phyloP scores from a whole-genome alignment of 2,113 vertebrate genomes.

The Urocynchramus pylzowi region DNA sequence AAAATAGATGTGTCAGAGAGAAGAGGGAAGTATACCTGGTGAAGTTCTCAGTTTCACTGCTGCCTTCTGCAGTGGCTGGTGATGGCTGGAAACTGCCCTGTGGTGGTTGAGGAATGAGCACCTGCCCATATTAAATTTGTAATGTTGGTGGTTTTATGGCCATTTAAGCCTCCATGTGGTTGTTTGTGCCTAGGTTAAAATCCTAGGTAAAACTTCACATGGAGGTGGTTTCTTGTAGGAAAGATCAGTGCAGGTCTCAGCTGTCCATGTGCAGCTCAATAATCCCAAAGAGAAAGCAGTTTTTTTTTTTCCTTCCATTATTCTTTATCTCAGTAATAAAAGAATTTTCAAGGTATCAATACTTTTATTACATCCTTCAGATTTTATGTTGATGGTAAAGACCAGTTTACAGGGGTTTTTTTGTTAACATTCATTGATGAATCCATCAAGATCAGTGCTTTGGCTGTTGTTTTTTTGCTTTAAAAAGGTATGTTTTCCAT shows the following conservation, averaged over 20 bases:
- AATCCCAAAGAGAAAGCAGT: neutral
- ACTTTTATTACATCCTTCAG: neutral
- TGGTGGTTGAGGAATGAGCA: neutral
- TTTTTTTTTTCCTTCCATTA: fast-evolving
- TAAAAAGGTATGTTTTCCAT: slow-evolving; percentile 47
- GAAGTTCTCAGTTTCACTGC: neutral
- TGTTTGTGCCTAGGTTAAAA: neutral
- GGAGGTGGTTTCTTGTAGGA: neutral
- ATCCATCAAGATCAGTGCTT: neutral
- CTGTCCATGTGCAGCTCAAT: neutral
- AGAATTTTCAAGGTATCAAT: neutral
- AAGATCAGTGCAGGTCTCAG: neutral
- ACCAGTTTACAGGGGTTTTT: neutral
- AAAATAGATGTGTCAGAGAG: neutral
- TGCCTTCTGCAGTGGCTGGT: neutral
- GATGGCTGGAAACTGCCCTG: neutral
- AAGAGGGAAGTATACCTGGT: neutral
- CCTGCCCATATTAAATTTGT: neutral
- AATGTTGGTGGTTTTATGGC: neutral
- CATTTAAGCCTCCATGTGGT: fast-evolving
- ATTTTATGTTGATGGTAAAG: neutral
- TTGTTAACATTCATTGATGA: neutral
- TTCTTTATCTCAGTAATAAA: neutral
- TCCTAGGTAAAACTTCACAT: neutral
- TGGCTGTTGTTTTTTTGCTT: neutral